A percentile compares a stretch with the other conserved stretches of the same genome.
phyloP scores from a whole-genome alignment of 2,888 invertebrate species.

The Actias luna region DNA sequence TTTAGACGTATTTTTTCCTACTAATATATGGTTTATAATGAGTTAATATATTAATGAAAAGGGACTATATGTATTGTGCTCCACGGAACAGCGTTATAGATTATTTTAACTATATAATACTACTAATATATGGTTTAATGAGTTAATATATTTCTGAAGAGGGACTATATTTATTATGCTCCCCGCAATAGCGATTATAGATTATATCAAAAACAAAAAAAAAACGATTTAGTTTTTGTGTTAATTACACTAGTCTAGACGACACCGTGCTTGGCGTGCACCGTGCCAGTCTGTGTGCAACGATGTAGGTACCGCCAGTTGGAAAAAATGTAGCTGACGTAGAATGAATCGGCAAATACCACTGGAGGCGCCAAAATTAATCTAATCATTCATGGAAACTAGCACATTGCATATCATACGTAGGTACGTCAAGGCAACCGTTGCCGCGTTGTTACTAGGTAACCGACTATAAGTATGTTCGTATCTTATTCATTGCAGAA shows the following conservation, averaged over 20 bases:
- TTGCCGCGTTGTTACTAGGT: slow-evolving; percentile 39
- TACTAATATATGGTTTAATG: too few relatives aligned
- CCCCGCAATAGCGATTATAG: not conserved
- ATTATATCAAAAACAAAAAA: not conserved
- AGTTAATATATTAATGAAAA: too few relatives aligned
- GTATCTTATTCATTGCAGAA: slow-evolving; percentile 44
- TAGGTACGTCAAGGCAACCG: slow-evolving; percentile 44
- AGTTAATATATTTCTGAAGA: not conserved
- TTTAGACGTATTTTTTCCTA: too few relatives aligned
- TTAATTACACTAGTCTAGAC: not conserved
- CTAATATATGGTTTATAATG: too few relatives aligned
- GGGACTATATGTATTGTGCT: too few relatives aligned
- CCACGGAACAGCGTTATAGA: too few relatives aligned
- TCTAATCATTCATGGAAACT: slow-evolving; percentile 63
- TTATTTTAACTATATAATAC: too few relatives aligned
- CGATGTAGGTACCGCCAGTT: too few relatives aligned
- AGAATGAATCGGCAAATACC: slow-evolving; percentile 33
- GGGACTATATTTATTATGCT: not conserved
- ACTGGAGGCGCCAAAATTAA: slow-evolving; percentile 57
- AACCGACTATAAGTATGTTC: slow-evolving; percentile 47
- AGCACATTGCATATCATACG: slow-evolving; percentile 50
- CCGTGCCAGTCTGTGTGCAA: not conserved
- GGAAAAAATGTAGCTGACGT: slow-evolving; percentile 2
- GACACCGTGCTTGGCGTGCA: not conserved
- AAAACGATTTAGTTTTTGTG: not conserved